Evolutionary conservation across 2,113 vertebrate genomes (phyloP).

Genomic region (Vanacampus margaritifer): DNA sequence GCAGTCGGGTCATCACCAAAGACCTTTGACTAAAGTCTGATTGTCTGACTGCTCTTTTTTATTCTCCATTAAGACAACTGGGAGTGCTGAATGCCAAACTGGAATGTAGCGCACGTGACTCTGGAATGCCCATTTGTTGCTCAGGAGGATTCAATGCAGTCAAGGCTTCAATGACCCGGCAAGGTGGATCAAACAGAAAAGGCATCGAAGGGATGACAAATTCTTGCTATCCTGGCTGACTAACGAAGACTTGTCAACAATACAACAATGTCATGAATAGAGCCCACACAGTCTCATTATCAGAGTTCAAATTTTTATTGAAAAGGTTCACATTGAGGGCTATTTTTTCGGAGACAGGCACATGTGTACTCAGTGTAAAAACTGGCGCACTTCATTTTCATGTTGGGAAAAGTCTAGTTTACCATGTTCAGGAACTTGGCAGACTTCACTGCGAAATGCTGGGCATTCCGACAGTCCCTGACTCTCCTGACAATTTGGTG

Average conservation of each 20-base stretch:
- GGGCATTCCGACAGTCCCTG: too few species aligned
- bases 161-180: slow-evolving; percentile 11
- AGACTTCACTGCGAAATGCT: too few species aligned
- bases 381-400: too few species aligned
- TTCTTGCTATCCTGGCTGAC: slow-evolving; percentile 1
- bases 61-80: slow-evolving; percentile 51
- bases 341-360: too few species aligned
- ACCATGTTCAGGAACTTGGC: too few species aligned
- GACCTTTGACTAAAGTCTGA: slow-evolving; percentile 15
- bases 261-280: background rate
- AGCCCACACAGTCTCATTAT: background rate
- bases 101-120: slow-evolving; percentile 37
- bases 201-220: background rate
- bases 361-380: too few species aligned
- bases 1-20: slow-evolving; percentile 11
- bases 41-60: slow-evolving; percentile 31
- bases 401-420: too few species aligned
- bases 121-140: slow-evolving; percentile 51
- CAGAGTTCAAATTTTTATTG: background rate
- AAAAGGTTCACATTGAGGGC: background rate
- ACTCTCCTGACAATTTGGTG: too few species aligned
- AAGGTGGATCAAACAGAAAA: slow-evolving; percentile 19
- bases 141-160: slow-evolving; percentile 25
- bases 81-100: slow-evolving; percentile 40
- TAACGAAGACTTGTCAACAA: background rate